Evolutionary conservation across 2,113 vertebrate species (phyloP).

Genomic region (Trachemys scripta): DNA sequence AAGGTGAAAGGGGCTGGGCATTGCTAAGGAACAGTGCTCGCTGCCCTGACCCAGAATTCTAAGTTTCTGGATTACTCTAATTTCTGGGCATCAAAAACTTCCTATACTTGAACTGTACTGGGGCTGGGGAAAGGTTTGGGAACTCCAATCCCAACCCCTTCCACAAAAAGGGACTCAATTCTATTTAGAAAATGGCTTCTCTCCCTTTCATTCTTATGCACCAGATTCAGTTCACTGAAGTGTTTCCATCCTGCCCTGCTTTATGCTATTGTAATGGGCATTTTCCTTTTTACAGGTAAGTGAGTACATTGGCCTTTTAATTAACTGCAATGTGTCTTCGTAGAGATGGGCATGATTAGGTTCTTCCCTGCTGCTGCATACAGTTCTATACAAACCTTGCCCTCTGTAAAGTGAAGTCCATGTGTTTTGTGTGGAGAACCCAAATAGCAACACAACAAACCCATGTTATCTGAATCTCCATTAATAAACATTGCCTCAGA

Average conservation of each 20-base stretch:
- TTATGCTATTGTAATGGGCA: not conserved
- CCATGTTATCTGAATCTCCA: not conserved
- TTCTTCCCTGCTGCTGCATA: not conserved
- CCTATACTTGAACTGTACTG: not conserved
- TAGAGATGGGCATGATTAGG: not conserved
- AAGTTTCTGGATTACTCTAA: not conserved
- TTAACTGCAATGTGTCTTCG: not conserved
- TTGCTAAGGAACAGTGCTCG: not conserved
- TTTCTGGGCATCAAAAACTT: not conserved
- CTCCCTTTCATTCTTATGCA: not conserved
- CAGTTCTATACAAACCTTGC: not conserved
- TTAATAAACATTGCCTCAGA: not conserved
- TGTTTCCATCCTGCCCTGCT: not conserved
- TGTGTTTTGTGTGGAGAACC: not conserved
- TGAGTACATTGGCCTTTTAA: not conserved
- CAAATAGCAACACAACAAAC: not conserved
- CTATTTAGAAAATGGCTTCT: not conserved
- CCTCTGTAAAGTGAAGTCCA: not conserved
- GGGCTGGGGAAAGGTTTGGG: not conserved
- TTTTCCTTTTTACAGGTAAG: not conserved
- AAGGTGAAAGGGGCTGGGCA: not conserved
- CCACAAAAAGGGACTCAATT: not conserved
- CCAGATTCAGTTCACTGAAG: not conserved
- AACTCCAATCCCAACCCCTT: not conserved
- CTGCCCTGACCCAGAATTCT: not conserved